These are phyloP conservation scores for Pitangus sulphuratus DNA, from an alignment of 2,797 vertebrate genomes.

Conservation along the genomic window DNA sequence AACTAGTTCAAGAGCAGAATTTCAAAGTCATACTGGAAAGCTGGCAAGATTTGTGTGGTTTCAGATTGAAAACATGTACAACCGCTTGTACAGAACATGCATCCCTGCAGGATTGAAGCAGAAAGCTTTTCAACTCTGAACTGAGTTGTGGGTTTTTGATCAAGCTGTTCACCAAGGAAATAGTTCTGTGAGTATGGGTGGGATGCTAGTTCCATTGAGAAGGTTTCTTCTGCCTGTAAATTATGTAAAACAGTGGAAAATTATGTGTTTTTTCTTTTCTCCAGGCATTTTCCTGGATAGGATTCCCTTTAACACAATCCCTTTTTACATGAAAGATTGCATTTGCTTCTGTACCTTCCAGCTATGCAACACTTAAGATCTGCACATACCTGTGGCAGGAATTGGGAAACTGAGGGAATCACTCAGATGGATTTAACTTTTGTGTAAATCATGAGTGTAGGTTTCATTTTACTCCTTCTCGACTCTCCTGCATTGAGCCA, in stretches of 20 bases:
- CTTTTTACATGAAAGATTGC: background rate
- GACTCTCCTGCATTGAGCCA: background rate
- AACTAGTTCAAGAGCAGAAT: background rate
- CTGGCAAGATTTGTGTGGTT: background rate
- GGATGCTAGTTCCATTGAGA: background rate
- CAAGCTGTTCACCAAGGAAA: background rate
- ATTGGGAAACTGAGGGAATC: background rate
- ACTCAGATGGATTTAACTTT: background rate
- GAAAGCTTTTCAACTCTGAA: background rate
- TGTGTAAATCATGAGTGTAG: background rate
- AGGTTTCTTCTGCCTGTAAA: background rate
- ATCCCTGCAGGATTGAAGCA: background rate
- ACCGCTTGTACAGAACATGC: background rate
- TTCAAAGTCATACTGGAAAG: background rate
- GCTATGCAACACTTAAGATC: background rate
- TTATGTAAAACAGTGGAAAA: background rate
- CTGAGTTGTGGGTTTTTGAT: background rate
- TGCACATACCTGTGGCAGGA: accelerated
- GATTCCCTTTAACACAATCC: background rate
- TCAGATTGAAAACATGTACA: background rate
- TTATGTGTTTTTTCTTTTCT: accelerated
- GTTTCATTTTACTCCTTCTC: background rate
- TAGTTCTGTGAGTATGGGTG: background rate
- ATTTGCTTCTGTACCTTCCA: background rate
- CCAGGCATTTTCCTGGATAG: background rate